Base-by-base conservation (phyloP, 2,888 invertebrate species). In the Hydroisotoma schaefferi region DNA sequence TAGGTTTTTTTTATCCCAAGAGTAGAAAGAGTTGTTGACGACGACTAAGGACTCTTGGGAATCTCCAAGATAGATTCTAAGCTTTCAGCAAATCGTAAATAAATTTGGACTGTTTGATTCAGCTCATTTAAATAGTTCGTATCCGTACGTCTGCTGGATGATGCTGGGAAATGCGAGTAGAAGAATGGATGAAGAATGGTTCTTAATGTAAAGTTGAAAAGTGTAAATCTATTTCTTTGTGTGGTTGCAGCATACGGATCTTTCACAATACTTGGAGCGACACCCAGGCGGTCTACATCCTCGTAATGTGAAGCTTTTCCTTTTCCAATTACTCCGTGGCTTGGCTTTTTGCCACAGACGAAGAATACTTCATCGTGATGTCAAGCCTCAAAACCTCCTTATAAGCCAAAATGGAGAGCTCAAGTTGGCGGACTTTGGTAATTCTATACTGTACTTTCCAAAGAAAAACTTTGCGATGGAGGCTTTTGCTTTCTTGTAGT, bases 191-290 rank as follows among this genome's bases (percentile, higher is more conserved):
- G 40, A 40, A n/a, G n/a, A 26, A 37, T 48, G 37, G 27, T 33
- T 22, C 22, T 18, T 59, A 25, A 49, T 46, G 25, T 44, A 12
- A 28, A 23, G 46, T 28, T 52, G 43, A 29, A 48, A 40, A 47
- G 63, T 65, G 52, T 65, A 40, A 18, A 40, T 8, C n/a, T n/a
- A 59, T 55, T 27, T 22, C 29, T 59, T 57, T 26, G 62, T 66
- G 61, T 68, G 67, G 69, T 78, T 55, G 79, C 77, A 94, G 94
- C 92, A 95, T 81, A 97, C 97, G 75, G 98, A 98, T 81, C 82
- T 99, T 76, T 95, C 95, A 75, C 97, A 98, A 80, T 98, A 97
- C 80, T 88, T 99, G 87, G 98, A 98, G 80, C 85, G 90, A 79
- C 92, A 97, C 80, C 87, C 90, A 23, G 92, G 92, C 61, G 98